Evolutionary conservation across 1,140 invertebrate species (phyloP).

Genomic region (Trypoxylus dichotomus): DNA sequence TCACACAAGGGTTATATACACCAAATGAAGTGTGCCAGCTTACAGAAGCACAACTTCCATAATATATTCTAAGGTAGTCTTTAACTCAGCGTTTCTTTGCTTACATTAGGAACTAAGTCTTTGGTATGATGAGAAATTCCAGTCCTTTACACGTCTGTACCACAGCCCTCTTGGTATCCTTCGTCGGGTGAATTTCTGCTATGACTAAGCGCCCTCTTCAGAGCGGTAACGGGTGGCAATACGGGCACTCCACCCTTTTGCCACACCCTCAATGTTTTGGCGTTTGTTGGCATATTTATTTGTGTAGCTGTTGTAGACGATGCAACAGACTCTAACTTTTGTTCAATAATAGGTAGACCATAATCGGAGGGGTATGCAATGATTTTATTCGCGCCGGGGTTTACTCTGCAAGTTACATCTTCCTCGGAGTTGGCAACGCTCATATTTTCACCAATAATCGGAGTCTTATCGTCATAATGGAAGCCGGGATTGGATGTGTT

Average conservation of each 20-base stretch:
- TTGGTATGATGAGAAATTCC: conserved; percentile 26
- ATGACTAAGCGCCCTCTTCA: conserved; percentile 75
- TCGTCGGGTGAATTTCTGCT: conserved; percentile 85
- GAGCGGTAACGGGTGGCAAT: conserved; percentile 76
- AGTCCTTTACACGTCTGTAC: conserved; percentile 77
- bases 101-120: conserved; percentile 31
- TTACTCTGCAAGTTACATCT: conserved; percentile 54
- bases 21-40: neutral
- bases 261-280: conserved; percentile 81
- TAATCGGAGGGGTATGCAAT: conserved; percentile 75
- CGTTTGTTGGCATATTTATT: conserved; percentile 56
- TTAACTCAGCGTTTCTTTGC: neutral
- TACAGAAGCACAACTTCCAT: neutral
- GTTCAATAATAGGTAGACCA: conserved; percentile 68
- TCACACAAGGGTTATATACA: conserved; percentile 29
- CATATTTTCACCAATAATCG: conserved; percentile 67
- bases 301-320: conserved; percentile 45
- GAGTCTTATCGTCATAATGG: conserved; percentile 71
- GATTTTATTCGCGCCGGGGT: conserved; percentile 52
- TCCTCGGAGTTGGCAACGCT: conserved; percentile 61
- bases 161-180: conserved; percentile 88
- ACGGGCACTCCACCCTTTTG: conserved; percentile 80
- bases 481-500: conserved; percentile 59
- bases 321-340: conserved; percentile 45
- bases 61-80: neutral